Percentiles rank a stretch among this genome's conserved stretches.
These are phyloP conservation scores for Watsonalla cultraria DNA, from an alignment of 2,888 invertebrate species.

Conservation along the genomic window DNA sequence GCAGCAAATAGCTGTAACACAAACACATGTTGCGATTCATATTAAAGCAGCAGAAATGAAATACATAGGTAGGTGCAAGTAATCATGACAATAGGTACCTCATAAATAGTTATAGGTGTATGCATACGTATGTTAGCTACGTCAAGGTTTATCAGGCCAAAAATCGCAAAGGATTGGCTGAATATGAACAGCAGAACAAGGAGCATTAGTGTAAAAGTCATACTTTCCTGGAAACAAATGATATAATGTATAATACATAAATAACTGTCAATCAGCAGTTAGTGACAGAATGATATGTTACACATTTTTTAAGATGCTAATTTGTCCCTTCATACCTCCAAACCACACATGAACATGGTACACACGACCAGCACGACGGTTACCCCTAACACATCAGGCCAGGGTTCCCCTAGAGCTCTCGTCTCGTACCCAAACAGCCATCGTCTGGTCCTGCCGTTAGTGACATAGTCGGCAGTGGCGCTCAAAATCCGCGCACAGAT, in stretches of 20 bases:
- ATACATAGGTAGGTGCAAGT: too few relatives aligned
- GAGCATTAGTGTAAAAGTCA: slow-evolving; percentile 70
- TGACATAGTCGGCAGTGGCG: slow-evolving; percentile 81
- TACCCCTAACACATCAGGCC: slow-evolving; percentile 81
- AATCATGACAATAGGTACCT: slow-evolving; percentile 39
- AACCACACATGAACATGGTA: slow-evolving; percentile 81
- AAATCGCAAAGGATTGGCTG: slow-evolving; percentile 70
- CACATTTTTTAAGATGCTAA: too few relatives aligned
- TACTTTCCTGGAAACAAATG: slow-evolving; percentile 59
- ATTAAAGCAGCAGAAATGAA: background rate
- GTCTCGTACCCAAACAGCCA: slow-evolving; percentile 80
- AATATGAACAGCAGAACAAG: slow-evolving; percentile 63
- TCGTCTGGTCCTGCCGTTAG: slow-evolving; percentile 76
- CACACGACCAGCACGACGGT: slow-evolving; percentile 80
- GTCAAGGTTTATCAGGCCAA: slow-evolving; percentile 68
- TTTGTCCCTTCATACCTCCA: slow-evolving; percentile 65
- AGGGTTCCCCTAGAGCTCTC: slow-evolving; percentile 78
- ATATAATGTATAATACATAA: background rate
- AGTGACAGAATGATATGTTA: too few relatives aligned
- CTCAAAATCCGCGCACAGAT: slow-evolving; percentile 80
- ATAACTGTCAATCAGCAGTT: background rate
- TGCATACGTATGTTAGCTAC: slow-evolving; percentile 67
- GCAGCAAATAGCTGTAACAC: slow-evolving; percentile 62
- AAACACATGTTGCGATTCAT: background rate
- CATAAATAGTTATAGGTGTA: slow-evolving; percentile 64